Percentiles rank a stretch among this genome's conserved stretches.
Evolutionary conservation across 2,888 invertebrate species (phyloP).

Genomic region (Drosophila suboccidentalis): DNA sequence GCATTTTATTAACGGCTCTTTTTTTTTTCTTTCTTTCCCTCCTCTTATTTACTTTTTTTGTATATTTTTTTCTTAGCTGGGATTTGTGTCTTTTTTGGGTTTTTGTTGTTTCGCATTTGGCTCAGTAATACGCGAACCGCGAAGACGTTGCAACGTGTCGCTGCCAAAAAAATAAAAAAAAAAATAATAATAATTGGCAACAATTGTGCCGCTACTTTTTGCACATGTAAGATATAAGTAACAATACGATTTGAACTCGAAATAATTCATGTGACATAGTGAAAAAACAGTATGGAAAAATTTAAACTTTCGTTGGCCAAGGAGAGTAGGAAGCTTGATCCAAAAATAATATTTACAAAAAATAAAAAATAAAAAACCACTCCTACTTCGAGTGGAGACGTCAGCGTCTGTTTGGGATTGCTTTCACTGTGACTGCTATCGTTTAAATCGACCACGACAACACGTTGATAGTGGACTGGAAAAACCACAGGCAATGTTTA

Average conservation of each 20-base stretch:
- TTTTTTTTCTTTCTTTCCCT: neutral
- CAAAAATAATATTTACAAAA: neutral
- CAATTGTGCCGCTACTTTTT: slow-evolving; percentile 12
- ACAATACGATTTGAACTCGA: slow-evolving; percentile 18
- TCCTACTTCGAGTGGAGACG: neutral
- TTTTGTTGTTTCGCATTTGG: slow-evolving; percentile 32
- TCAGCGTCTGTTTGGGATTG: slow-evolving; percentile 24
- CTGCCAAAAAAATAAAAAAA: slow-evolving; percentile 7
- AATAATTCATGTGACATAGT: slow-evolving; percentile 29
- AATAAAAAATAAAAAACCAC: neutral
- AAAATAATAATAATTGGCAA: neutral
- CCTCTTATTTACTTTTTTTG: neutral
- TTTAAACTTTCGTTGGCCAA: slow-evolving; percentile 15
- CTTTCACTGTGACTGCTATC: slow-evolving; percentile 75
- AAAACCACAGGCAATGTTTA: slow-evolving; percentile 59
- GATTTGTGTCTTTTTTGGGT: neutral
- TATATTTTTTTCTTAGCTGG: slow-evolving; percentile 1
- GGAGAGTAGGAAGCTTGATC: slow-evolving; percentile 28
- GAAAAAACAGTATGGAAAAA: slow-evolving; percentile 1
- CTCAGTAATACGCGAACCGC: slow-evolving; percentile 68
- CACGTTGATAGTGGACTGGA: slow-evolving; percentile 59
- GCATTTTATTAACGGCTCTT: slow-evolving; percentile 53
- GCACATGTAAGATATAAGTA: slow-evolving; percentile 21
- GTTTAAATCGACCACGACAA: slow-evolving; percentile 58
- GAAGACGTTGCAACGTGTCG: slow-evolving; percentile 60